Base-by-base conservation (phyloP, 2,888 invertebrate species). In the Spodoptera picta region DNA sequence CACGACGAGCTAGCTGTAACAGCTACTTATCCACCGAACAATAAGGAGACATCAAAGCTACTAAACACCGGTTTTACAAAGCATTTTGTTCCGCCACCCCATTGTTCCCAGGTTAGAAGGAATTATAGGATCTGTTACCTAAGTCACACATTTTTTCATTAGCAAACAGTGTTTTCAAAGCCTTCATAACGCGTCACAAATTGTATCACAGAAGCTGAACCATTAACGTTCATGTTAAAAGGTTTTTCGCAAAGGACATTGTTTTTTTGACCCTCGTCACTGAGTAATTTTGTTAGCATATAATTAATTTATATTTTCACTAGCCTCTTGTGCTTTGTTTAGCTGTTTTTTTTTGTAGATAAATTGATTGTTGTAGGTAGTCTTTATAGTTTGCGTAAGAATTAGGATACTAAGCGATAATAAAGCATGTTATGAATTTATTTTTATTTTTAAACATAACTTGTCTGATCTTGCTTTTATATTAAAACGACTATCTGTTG, bases 261-360 rank as follows among this genome's bases (percentile, higher is more conserved):
- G 88, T 86, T 90, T 85, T 85, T 83, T 83, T 81, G 86, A 92
- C 92, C 92, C 92, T 91, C 84, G 87, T 92, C 91, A 91, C 70
- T 36, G 70, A 77, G 80, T 90, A 90, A 91, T 89, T 88, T 84
- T 86, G 85, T 90, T 90, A 88, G 84, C 81, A 84, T 87, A 79
- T 88, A 87, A 90, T 92, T 91, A 90, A 85, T 87, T 82, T 82
- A 71, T 79, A 78, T 83, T 79, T 80, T 74, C 73, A 74, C 79
- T 80, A 79, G 62, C 47, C 56, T 11, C 24, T 49, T 41, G 47
- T 45, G 49, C 41, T n/a, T 12, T n/a, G 31, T 53, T 27, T 4
- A 19, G 23, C 27, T n/a, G 12, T 51, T 48, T 49, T 65, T 60
- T 69, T 59, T 45, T 43, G 19, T 19, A 23, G 47, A 42, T 14